Percentiles rank a stretch among this genome's conserved stretches.
Conservation (phyloP, 2,797 vertebrate genomes). For the Pangasius krempfi region DNA sequence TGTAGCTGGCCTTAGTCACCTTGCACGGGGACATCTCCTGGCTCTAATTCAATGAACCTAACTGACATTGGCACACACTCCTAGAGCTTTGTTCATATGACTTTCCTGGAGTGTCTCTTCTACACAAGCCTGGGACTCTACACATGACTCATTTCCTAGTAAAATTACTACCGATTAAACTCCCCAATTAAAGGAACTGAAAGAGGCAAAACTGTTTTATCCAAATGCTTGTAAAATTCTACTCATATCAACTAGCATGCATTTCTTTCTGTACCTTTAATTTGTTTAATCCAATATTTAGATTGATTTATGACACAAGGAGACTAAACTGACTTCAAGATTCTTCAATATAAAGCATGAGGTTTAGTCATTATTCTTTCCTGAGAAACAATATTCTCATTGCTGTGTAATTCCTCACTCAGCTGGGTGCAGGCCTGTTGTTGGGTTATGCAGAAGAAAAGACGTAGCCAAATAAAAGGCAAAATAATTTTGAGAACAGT, state of each 20-base stretch:
- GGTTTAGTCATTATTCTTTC: conserved; percentile 41
- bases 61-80: conserved; percentile 14
- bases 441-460: conserved; percentile 3
- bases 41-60: conserved; percentile 15
- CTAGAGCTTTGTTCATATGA: conserved; percentile 40
- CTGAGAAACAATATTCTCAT: conserved; percentile 25
- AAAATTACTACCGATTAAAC: not conserved
- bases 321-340: not conserved
- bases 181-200: not conserved
- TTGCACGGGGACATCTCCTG: conserved; percentile 32
- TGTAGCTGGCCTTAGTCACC: conserved; percentile 41
- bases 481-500: not conserved
- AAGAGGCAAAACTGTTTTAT: not conserved
- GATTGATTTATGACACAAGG: not conserved
- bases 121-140: not conserved
- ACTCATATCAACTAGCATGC: not conserved
- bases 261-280: not conserved
- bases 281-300: conserved; percentile 12
- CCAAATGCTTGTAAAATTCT: conserved; percentile 19
- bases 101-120: conserved; percentile 33
- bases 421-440: not conserved
- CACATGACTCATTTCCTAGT: not conserved
- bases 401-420: conserved; percentile 7
- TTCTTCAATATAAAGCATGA: conserved; percentile 33
- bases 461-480: not conserved